A percentile compares a stretch with the other conserved stretches of the same genome.
Conservation (phyloP, 92 coral and sea anemone genomes). For the Phymanthus crucifer region DNA sequence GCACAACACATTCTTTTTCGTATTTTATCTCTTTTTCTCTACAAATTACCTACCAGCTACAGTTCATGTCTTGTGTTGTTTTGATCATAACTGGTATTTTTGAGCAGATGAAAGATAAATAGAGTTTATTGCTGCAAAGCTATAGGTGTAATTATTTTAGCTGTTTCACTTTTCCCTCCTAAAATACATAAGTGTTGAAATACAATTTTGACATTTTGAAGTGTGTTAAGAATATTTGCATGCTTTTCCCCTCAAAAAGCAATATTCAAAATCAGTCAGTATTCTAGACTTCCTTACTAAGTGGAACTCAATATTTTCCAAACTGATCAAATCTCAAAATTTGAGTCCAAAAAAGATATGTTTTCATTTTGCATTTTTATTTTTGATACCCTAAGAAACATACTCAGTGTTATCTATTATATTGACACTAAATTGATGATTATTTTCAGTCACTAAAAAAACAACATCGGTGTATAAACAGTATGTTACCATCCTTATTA, state of each 20-base stretch:
- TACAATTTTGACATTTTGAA: neutral
- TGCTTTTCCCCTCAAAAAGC: neutral
- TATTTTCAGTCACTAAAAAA: neutral
- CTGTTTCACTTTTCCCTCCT: neutral
- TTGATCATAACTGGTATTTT: neutral
- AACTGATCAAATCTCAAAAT: neutral
- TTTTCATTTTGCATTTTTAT: neutral
- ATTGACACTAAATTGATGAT: neutral
- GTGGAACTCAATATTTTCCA: neutral
- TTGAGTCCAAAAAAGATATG: neutral
- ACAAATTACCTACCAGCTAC: neutral
- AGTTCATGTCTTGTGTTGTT: neutral
- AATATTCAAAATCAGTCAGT: neutral
- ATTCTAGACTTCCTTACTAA: neutral
- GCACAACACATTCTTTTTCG: neutral
- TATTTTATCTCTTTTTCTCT: neutral
- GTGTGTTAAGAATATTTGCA: neutral
- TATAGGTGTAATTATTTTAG: neutral
- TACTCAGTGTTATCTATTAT: neutral
- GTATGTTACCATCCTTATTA: neutral
- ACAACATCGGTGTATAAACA: neutral
- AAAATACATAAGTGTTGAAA: neutral
- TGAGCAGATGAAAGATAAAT: neutral
- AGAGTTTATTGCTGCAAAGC: neutral
- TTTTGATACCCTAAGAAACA: neutral